Percentiles rank a stretch among this genome's conserved stretches.
These are phyloP conservation scores for Bufo bufo DNA, from an alignment of 2,113 vertebrate species.

Conservation along the genomic window DNA sequence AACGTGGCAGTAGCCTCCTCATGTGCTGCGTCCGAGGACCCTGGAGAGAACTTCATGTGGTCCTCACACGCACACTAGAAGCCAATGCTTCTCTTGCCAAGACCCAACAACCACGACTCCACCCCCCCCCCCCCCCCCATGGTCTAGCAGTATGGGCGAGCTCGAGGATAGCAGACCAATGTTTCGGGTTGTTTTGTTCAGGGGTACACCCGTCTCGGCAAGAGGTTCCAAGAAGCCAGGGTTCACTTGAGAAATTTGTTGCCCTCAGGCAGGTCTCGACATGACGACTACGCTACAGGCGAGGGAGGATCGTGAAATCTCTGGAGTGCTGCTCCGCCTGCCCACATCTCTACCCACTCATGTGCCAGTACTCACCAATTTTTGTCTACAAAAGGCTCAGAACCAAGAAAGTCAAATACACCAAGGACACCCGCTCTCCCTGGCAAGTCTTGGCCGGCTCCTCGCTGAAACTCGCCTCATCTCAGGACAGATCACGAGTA, in stretches of 20 bases:
- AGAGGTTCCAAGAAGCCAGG: conserved; percentile 98
- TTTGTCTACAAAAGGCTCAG: conserved; percentile 82
- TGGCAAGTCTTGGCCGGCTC: conserved; percentile 80
- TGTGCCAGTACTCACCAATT: conserved; percentile 99
- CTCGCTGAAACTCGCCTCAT: conserved; percentile 82
- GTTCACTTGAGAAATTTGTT: conserved; percentile 93
- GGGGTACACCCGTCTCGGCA: conserved; percentile 81
- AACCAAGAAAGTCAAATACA: conserved; percentile 65
- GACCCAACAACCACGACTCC: conserved; percentile 87
- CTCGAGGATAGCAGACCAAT: neutral
- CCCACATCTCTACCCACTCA: conserved; percentile 76
- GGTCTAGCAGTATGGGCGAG: neutral
- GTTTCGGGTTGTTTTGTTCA: conserved; percentile 5
- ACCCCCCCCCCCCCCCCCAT: neutral
- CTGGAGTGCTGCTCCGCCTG: conserved; percentile 79
- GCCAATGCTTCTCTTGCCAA: conserved; percentile 97
- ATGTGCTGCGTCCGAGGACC: conserved; percentile 92
- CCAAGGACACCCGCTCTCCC: conserved; percentile 90
- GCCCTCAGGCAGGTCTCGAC: conserved; percentile 99
- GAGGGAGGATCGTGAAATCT: conserved; percentile 91
- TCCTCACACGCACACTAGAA: conserved; percentile 90
- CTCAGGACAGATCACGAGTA: conserved; percentile 72
- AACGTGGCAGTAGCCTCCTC: conserved; percentile 94
- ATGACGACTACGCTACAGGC: conserved; percentile 97
- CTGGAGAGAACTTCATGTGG: conserved; percentile 83